These are phyloP conservation scores for Ennomos fuscantarius DNA, from an alignment of 2,888 invertebrate species.

Conservation along the genomic window DNA sequence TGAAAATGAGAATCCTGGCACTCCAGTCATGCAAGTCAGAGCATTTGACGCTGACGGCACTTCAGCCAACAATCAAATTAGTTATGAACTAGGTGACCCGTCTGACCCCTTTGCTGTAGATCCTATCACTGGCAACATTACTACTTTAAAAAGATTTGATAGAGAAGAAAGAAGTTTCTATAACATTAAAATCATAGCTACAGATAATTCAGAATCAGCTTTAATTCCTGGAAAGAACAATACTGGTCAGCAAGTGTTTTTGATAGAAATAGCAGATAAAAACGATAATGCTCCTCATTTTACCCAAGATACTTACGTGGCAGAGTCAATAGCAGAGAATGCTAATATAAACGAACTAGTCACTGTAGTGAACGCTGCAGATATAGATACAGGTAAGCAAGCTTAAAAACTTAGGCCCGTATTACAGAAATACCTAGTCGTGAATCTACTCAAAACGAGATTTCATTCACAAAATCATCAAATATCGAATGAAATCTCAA, in stretches of 20 bases:
- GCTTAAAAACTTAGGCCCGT: too few species aligned
- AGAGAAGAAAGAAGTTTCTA: constrained; percentile 94
- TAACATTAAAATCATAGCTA: constrained; percentile 95
- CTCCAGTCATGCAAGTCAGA: constrained; percentile 93
- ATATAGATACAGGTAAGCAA: constrained; percentile 90
- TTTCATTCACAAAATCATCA: too few species aligned
- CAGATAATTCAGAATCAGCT: constrained; percentile 95
- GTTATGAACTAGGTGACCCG: constrained; percentile 89
- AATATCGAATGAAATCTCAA: too few species aligned
- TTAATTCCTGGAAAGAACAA: constrained; percentile 88
- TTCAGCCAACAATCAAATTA: constrained; percentile 91
- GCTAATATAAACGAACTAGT: constrained; percentile 93
- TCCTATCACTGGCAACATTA: constrained; percentile 94
- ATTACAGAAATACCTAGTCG: too few species aligned
- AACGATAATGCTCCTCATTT: constrained; percentile 98
- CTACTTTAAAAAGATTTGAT: constrained; percentile 92
- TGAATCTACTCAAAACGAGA: too few species aligned
- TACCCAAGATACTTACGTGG: constrained; percentile 89
- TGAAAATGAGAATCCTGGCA: constrained; percentile 93
- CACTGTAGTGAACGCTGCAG: constrained; percentile 94
- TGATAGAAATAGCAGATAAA: constrained; percentile 96
- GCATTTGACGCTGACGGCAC: constrained; percentile 96
- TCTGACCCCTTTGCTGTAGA: constrained; percentile 93
- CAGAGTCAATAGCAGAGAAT: constrained; percentile 92
- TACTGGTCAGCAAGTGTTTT: constrained; percentile 91